Evolutionary conservation across 1,140 invertebrate genomes (phyloP).

Genomic region (Drosophila yakuba): DNA sequence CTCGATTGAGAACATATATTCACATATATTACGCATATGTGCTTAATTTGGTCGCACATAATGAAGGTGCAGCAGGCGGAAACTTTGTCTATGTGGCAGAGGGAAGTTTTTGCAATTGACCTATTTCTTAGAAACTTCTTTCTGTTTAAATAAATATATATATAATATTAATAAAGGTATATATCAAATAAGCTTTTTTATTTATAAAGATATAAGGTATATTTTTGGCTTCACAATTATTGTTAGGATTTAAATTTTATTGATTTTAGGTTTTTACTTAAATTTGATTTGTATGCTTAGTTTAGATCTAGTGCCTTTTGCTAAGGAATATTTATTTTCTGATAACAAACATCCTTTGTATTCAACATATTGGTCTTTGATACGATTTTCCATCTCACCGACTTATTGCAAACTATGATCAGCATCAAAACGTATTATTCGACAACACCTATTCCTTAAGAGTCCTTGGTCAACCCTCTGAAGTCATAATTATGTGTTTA

Average conservation of each 20-base stretch:
- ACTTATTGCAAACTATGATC: neutral
- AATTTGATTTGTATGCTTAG: too few species aligned
- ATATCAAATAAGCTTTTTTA: too few species aligned
- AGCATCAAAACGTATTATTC: slow-evolving; percentile 1
- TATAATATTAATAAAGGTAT: too few species aligned
- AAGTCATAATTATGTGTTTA: slow-evolving; percentile 23
- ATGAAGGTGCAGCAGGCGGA: slow-evolving; percentile 28
- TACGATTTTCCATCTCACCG: neutral
- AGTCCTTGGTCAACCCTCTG: slow-evolving; percentile 7
- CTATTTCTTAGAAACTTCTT: too few species aligned
- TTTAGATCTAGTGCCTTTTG: too few species aligned
- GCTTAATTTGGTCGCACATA: slow-evolving; percentile 38
- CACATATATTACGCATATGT: slow-evolving; percentile 6
- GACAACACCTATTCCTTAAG: slow-evolving; percentile 8
- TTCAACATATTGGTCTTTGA: fast-evolving
- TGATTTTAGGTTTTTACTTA: too few species aligned
- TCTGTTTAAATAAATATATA: too few species aligned
- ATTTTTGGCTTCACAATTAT: too few species aligned
- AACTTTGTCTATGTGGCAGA: slow-evolving; percentile 9
- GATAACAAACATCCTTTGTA: too few species aligned
- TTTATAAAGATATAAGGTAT: too few species aligned
- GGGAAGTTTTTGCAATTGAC: neutral
- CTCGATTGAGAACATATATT: slow-evolving; percentile 3
- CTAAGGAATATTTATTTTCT: too few species aligned
- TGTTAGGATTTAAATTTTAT: too few species aligned